Evolutionary conservation across 2,888 invertebrate genomes (phyloP).

Genomic region (Drepana falcataria): DNA sequence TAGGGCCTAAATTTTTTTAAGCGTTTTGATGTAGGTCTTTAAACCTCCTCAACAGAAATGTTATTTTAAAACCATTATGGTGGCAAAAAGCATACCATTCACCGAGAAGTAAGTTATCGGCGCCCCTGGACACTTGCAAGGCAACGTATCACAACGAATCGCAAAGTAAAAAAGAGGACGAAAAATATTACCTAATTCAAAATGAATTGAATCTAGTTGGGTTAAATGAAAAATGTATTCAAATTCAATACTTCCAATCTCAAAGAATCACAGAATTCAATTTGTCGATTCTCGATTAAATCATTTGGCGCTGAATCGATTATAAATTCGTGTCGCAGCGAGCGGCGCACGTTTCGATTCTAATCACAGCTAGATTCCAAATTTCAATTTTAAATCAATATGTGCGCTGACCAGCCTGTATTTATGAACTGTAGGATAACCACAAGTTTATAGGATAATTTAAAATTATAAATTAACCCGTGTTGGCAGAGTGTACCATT

Average conservation of each 20-base stretch:
- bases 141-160: too few species aligned
- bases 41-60: too few species aligned
- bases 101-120: too few species aligned
- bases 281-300: slow-evolving; percentile 24
- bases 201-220: not conserved
- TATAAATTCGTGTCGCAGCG: slow-evolving; percentile 27
- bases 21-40: too few species aligned
- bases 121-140: too few species aligned
- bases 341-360: slow-evolving; percentile 24
- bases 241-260: slow-evolving; percentile 11
- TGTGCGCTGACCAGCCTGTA: slow-evolving; percentile 15
- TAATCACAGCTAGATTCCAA: slow-evolving; percentile 28
- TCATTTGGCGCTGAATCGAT: slow-evolving; percentile 25
- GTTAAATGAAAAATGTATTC: not conserved
- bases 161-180: too few species aligned
- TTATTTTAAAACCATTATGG: too few species aligned
- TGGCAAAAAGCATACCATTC: too few species aligned
- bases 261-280: slow-evolving; percentile 7
- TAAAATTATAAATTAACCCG: too few species aligned
- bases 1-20: too few species aligned
- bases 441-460: not conserved
- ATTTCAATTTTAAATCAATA: slow-evolving; percentile 33
- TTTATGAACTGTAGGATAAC: slow-evolving; percentile 11
- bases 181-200: not conserved
- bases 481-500: too few species aligned